A percentile compares a stretch with the other conserved stretches of the same genome.
These are phyloP conservation scores for Fistularia tabacaria DNA, from an alignment of 2,797 vertebrate species.

Conservation along the genomic window DNA sequence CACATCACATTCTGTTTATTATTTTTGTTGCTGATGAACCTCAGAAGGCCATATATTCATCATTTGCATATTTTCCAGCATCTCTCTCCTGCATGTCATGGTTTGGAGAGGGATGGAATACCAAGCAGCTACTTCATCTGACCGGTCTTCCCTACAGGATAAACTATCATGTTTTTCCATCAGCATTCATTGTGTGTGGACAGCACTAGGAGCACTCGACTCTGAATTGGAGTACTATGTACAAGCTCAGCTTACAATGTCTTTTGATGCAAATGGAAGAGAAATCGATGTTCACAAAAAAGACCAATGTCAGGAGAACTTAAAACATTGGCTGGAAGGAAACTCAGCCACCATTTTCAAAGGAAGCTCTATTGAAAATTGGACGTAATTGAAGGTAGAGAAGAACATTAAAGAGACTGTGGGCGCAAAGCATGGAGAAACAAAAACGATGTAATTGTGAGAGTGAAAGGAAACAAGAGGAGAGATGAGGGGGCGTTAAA, in stretches of 20 bases:
- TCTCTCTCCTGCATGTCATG: conserved; percentile 50
- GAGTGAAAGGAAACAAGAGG: conserved; percentile 42
- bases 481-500: conserved; percentile 59
- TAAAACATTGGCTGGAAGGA: conserved; percentile 9
- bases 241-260: conserved; percentile 21
- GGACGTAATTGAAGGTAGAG: conserved; percentile 11
- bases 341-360: conserved; percentile 9
- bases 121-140: conserved; percentile 60
- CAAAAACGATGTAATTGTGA: conserved; percentile 38
- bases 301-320: not conserved
- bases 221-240: conserved; percentile 21
- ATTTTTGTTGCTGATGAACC: conserved; percentile 43
- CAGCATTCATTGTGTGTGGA: conserved; percentile 60
- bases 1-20: conserved; percentile 18
- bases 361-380: conserved; percentile 18
- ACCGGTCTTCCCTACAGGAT: conserved; percentile 53
- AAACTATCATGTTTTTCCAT: conserved; percentile 59
- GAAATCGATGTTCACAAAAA: conserved; percentile 1
- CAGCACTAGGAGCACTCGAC: conserved; percentile 39
- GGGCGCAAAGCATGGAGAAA: conserved; percentile 19
- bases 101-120: conserved; percentile 58
- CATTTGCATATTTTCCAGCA: conserved; percentile 58
- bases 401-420: conserved; percentile 17
- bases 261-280: conserved; percentile 43
- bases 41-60: conserved; percentile 31